phyloP scores from a whole-genome alignment of 92 coral and sea anemone genomes.

The Porites divaricata region DNA sequence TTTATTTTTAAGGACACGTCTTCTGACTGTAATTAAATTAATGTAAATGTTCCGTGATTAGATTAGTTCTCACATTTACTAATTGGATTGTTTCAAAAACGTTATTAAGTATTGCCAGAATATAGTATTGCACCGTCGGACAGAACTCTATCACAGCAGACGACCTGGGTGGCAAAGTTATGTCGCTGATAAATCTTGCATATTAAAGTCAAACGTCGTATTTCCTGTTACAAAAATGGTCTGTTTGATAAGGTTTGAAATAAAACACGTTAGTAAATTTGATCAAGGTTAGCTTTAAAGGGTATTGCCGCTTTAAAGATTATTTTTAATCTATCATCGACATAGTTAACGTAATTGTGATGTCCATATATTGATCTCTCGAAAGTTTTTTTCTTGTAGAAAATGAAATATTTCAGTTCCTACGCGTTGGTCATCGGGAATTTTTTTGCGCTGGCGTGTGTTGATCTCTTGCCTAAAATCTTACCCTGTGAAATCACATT shows the following conservation, averaged over 20 bases:
- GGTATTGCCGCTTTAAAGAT: too few relatives aligned
- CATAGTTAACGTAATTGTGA: background rate
- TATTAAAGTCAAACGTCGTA: too few relatives aligned
- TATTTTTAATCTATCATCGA: constrained; percentile 5
- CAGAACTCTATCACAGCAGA: background rate
- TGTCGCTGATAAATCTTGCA: too few relatives aligned
- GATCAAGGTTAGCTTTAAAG: too few relatives aligned
- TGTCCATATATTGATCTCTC: background rate
- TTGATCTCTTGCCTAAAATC: background rate
- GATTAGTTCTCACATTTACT: background rate
- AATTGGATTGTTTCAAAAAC: background rate
- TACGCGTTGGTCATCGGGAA: background rate
- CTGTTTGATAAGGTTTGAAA: too few relatives aligned
- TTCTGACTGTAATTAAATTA: background rate
- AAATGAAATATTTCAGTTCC: constrained; percentile 4
- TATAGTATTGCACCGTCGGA: background rate
- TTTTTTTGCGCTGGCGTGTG: background rate
- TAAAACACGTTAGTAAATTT: too few relatives aligned
- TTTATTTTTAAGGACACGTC: background rate
- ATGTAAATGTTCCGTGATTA: background rate
- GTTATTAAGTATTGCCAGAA: background rate
- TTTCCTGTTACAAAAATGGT: too few relatives aligned
- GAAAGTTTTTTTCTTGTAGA: background rate
- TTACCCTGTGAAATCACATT: background rate
- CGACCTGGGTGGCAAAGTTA: background rate